Conservation (phyloP, 1,140 invertebrate genomes). For the Habropoda laboriosa region DNA sequence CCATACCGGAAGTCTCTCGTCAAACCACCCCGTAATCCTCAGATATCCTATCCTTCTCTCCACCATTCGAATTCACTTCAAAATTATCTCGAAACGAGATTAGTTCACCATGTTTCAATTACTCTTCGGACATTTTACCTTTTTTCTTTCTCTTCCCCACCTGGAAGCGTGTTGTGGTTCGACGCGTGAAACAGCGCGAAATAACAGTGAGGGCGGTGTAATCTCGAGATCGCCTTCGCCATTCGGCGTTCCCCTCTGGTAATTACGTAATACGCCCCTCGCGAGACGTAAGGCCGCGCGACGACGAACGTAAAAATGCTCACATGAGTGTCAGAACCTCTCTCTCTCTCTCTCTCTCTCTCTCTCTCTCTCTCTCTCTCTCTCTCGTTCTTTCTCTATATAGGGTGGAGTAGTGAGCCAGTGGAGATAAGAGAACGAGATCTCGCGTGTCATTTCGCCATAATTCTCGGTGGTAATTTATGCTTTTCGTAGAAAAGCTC, state of each 20-base stretch:
- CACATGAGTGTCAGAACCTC: background rate
- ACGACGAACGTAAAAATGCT: constrained; percentile 20
- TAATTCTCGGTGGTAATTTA: constrained; percentile 64
- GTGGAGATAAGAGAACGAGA: constrained; percentile 46
- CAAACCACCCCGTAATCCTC: background rate
- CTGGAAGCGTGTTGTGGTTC: background rate
- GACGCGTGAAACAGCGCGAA: background rate
- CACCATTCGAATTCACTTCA: too few species aligned
- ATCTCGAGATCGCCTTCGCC: background rate
- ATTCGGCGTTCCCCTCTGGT: background rate
- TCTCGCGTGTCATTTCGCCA: constrained; percentile 63
- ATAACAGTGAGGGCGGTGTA: background rate
- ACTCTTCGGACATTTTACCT: too few species aligned
- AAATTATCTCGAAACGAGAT: background rate
- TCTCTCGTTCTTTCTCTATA: too few species aligned
- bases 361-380: too few species aligned
- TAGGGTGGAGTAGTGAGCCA: background rate
- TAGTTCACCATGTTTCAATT: background rate
- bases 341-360: background rate
- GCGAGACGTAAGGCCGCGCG: constrained; percentile 10
- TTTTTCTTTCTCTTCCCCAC: background rate
- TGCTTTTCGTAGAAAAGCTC: constrained; percentile 50
- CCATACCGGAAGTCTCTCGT: background rate
- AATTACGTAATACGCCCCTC: constrained; percentile 17
- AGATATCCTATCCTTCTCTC: too few species aligned